These are phyloP conservation scores for Orientallactaga sibirica DNA, from an alignment of 2,797 vertebrate species.

Conservation along the genomic window DNA sequence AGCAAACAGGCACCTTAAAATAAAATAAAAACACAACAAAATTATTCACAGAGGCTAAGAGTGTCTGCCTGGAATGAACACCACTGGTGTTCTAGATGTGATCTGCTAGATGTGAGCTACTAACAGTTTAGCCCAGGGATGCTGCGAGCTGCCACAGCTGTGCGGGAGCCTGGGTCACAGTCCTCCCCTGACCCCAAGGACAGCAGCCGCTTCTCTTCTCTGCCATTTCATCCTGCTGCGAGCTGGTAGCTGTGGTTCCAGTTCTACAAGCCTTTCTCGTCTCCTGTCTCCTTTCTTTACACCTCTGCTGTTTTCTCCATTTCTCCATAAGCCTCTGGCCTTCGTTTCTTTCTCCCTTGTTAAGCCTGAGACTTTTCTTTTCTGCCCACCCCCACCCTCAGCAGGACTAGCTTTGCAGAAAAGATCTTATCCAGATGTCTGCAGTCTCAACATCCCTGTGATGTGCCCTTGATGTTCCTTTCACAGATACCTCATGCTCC, in stretches of 20 bases:
- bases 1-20: background rate
- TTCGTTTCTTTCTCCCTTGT: background rate
- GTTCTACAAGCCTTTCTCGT: background rate
- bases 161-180: fast-evolving
- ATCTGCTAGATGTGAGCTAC: background rate
- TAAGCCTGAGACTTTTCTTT: background rate
- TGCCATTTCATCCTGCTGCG: background rate
- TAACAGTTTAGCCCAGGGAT: background rate
- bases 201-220: background rate
- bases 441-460: background rate
- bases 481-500: background rate
- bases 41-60: background rate
- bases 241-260: background rate
- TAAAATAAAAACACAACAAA: background rate
- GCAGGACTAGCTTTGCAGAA: background rate
- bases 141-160: background rate
- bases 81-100: background rate
- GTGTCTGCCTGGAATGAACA: background rate
- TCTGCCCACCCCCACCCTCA: background rate
- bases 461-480: background rate
- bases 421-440: background rate
- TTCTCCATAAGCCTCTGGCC: background rate
- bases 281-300: background rate
- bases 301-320: background rate
- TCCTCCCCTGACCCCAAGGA: background rate